These are phyloP conservation scores for Xestobium rufovillosum DNA, from an alignment of 2,888 invertebrate species.

Conservation along the genomic window DNA sequence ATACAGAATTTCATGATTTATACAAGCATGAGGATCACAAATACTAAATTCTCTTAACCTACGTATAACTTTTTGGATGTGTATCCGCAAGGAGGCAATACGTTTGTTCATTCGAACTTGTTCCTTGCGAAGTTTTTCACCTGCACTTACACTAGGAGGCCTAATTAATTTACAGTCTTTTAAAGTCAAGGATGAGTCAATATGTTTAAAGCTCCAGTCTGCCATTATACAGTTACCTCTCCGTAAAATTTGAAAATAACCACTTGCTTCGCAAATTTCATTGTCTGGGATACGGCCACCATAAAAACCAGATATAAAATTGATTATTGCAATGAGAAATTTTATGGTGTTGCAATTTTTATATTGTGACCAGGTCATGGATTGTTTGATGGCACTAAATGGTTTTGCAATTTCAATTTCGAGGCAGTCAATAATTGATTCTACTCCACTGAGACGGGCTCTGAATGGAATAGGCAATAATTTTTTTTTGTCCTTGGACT, in stretches of 20 bases:
- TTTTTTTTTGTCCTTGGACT: not conserved
- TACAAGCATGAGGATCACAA: slow-evolving; percentile 10
- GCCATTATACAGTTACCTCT: not conserved
- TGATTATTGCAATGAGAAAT: not conserved
- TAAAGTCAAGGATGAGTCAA: not conserved
- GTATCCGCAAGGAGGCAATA: slow-evolving; percentile 13
- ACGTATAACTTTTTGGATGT: slow-evolving; percentile 11
- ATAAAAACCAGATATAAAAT: slow-evolving; percentile 1
- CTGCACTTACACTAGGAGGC: not conserved
- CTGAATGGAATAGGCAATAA: not conserved
- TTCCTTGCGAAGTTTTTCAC: slow-evolving; percentile 1
- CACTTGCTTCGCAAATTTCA: slow-evolving; percentile 2
- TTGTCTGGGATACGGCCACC: slow-evolving; percentile 1
- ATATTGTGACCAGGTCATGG: slow-evolving; percentile 2
- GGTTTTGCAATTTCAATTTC: slow-evolving; percentile 1
- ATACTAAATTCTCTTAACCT: slow-evolving; percentile 8
- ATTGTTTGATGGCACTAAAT: not conserved
- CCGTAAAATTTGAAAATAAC: not conserved
- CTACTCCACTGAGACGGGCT: not conserved
- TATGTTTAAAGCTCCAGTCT: not conserved
- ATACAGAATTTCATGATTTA: slow-evolving; percentile 12
- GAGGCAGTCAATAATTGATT: slow-evolving; percentile 1
- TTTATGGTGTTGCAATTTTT: slow-evolving; percentile 1
- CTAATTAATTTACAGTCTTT: not conserved
- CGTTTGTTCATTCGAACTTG: slow-evolving; percentile 6